phyloP scores from a whole-genome alignment of 2,113 vertebrate genomes.

The Cyanoliseus patagonus region DNA sequence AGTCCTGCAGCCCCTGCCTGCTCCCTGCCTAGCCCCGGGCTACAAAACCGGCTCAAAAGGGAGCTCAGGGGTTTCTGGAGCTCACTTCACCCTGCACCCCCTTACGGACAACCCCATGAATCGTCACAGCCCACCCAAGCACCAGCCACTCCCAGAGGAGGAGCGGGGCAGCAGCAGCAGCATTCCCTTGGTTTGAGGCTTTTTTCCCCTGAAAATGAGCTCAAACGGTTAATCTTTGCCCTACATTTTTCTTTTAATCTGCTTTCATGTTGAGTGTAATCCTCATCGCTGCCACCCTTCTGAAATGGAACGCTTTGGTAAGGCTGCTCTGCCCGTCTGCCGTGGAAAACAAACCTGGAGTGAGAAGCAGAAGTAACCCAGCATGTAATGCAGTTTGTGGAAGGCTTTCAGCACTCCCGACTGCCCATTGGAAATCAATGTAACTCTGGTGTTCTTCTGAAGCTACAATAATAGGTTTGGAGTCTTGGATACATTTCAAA shows the following conservation, averaged over 20 bases:
- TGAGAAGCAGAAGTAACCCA: neutral
- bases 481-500: neutral
- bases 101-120: neutral
- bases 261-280: conserved; percentile 46
- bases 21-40: neutral
- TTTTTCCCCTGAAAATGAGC: neutral
- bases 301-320: neutral
- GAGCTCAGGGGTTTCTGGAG: neutral
- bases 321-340: conserved; percentile 22
- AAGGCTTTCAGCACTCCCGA: neutral
- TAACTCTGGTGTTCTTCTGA: neutral
- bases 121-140: neutral
- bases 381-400: neutral
- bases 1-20: neutral
- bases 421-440: neutral
- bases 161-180: neutral
- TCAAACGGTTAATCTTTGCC: conserved; percentile 52
- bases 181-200: neutral
- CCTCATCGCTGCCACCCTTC: conserved; percentile 8
- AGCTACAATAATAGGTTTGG: neutral
- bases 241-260: conserved; percentile 63
- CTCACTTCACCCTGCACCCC: neutral
- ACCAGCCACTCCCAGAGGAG: neutral
- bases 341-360: neutral
- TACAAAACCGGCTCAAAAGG: neutral